Conservation (phyloP, 2,797 vertebrate species). For the Trematomus bernacchii region DNA sequence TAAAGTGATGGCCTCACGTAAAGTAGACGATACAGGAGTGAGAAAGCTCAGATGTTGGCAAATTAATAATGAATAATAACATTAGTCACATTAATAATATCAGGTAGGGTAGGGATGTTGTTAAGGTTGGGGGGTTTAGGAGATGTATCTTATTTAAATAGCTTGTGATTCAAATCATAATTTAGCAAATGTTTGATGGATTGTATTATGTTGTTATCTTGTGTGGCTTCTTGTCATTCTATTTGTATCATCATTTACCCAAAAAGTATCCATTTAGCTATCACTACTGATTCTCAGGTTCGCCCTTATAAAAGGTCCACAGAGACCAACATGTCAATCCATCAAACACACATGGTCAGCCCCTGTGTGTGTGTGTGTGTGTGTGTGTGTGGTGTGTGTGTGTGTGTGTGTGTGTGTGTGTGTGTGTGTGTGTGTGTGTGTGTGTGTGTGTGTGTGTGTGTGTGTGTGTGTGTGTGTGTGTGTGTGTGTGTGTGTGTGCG, state of each 20-base stretch:
- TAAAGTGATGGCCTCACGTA: too few species aligned
- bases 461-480: constrained; percentile 7
- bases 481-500: constrained; percentile 8
- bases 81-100: too few species aligned
- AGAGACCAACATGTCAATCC: not conserved
- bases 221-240: not conserved
- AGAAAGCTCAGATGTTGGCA: too few species aligned
- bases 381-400: constrained; percentile 4
- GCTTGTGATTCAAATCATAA: not conserved
- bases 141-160: too few species aligned
- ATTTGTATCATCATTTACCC: too few species aligned
- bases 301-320: not conserved
- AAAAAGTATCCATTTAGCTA: not conserved
- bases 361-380: not conserved
- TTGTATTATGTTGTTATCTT: not conserved
- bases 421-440: not conserved
- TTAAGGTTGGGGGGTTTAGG: too few species aligned
- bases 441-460: not conserved
- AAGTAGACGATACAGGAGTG: too few species aligned
- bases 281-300: not conserved
- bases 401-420: not conserved
- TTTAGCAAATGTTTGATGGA: not conserved
- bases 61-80: too few species aligned
- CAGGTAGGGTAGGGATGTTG: too few species aligned
- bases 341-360: not conserved